Evolutionary conservation across 2,113 vertebrate genomes (phyloP).

Genomic region (Engystomops pustulosus): DNA sequence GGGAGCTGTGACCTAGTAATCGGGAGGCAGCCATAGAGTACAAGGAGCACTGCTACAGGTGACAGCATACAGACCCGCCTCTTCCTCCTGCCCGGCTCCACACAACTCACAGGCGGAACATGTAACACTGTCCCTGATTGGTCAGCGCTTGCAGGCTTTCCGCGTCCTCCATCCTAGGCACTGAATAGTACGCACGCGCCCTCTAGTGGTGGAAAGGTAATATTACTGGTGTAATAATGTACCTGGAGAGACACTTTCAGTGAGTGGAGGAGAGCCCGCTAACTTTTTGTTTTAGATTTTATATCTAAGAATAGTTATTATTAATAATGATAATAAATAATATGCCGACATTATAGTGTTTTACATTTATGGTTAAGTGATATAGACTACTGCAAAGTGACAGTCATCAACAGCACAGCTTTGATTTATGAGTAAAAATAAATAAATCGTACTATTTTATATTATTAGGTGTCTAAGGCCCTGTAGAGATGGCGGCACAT

Average conservation of each 20-base stretch:
- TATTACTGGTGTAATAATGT: neutral
- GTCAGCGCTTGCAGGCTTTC: neutral
- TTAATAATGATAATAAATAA: too few species aligned
- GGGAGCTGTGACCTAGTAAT: neutral
- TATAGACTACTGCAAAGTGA: too few species aligned
- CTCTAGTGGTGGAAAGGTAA: neutral
- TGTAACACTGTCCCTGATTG: neutral
- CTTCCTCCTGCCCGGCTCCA: neutral
- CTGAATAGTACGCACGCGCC: neutral
- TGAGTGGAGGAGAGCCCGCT: neutral
- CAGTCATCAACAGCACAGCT: too few species aligned
- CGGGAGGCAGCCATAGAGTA: constrained; percentile 26
- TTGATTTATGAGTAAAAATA: too few species aligned
- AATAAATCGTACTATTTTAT: too few species aligned
- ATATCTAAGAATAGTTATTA: too few species aligned
- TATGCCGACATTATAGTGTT: too few species aligned
- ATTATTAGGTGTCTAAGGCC: too few species aligned
- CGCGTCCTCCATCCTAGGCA: neutral
- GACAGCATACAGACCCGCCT: neutral
- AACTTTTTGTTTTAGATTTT: too few species aligned
- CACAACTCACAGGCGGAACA: neutral
- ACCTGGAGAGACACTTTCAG: neutral
- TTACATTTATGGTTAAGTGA: too few species aligned
- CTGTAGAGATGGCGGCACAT: too few species aligned
- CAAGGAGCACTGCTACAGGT: neutral